Percentiles rank a stretch among this genome's conserved stretches.
phyloP scores from a whole-genome alignment of 2,888 invertebrate species.

The Abrostola triplasia region DNA sequence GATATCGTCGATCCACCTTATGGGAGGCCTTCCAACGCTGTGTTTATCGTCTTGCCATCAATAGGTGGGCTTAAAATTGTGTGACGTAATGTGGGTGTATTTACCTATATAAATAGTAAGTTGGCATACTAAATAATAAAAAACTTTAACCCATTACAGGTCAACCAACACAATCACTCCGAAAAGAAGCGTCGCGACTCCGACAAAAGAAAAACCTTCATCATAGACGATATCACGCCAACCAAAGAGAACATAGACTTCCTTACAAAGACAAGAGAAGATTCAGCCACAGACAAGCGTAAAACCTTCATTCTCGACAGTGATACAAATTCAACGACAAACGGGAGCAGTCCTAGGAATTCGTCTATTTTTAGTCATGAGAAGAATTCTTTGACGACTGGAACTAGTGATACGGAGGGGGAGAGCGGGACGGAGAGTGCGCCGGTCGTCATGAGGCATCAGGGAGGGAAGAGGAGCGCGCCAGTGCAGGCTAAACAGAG shows the following conservation, averaged over 20 bases:
- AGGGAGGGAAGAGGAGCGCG: constrained; percentile 64
- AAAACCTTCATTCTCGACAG: constrained; percentile 84
- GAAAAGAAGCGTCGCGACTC: constrained; percentile 74
- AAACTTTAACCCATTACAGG: constrained; percentile 59
- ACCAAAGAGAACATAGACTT: constrained; percentile 81
- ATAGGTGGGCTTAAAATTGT: too few species aligned
- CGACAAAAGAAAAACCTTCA: constrained; percentile 79
- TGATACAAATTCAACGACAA: constrained; percentile 84
- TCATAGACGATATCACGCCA: constrained; percentile 80
- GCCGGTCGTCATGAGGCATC: constrained; percentile 76
- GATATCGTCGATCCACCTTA: too few species aligned
- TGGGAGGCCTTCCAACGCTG: too few species aligned
- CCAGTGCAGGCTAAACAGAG: constrained; percentile 75
- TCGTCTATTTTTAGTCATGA: constrained; percentile 84
- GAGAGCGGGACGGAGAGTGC: constrained; percentile 83
- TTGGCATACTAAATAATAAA: too few species aligned
- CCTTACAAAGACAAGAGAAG: constrained; percentile 63
- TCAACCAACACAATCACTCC: constrained; percentile 65
- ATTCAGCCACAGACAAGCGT: constrained; percentile 75
- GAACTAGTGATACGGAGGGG: constrained; percentile 81
- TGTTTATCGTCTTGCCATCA: too few species aligned
- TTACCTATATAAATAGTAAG: too few species aligned
- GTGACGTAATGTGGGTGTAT: too few species aligned
- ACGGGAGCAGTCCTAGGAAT: constrained; percentile 83
- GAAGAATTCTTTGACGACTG: constrained; percentile 71